Conservation (phyloP, 2,797 vertebrate species). For the Champsocephalus gunnari region DNA sequence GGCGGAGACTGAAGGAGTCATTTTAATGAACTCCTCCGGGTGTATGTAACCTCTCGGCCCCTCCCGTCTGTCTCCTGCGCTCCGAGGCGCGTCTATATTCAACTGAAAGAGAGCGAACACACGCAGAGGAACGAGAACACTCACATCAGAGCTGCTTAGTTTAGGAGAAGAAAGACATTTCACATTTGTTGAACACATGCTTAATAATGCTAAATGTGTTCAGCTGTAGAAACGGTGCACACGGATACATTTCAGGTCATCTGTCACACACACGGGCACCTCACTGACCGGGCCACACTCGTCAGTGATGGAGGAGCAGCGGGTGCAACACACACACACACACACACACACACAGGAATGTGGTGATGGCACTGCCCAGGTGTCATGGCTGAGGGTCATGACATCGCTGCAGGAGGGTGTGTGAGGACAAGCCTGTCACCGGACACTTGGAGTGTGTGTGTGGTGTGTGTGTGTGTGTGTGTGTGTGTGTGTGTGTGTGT, state of each 20-base stretch:
- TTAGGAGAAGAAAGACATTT: not conserved
- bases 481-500: not conserved
- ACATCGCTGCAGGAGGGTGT: conserved; percentile 43
- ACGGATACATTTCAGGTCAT: not conserved
- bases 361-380: conserved; percentile 26
- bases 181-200: not conserved
- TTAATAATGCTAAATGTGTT: not conserved
- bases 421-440: conserved; percentile 38
- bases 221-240: not conserved
- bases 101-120: conserved; percentile 19
- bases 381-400: conserved; percentile 40
- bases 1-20: conserved; percentile 30
- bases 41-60: conserved; percentile 60
- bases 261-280: conserved; percentile 13
- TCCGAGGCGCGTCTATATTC: conserved; percentile 41
- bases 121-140: not conserved
- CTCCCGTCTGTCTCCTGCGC: conserved; percentile 34
- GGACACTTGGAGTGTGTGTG: conserved; percentile 32
- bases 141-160: not conserved
- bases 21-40: conserved; percentile 59
- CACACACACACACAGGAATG: conserved; percentile 32
- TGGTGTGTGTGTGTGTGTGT: conserved; percentile 19
- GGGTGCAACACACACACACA: conserved; percentile 9
- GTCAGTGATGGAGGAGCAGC: conserved; percentile 32
- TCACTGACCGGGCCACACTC: conserved; percentile 13